Evolutionary conservation across 2,797 vertebrate species (phyloP).

Genomic region (Pantherophis alleghaniensis): DNA sequence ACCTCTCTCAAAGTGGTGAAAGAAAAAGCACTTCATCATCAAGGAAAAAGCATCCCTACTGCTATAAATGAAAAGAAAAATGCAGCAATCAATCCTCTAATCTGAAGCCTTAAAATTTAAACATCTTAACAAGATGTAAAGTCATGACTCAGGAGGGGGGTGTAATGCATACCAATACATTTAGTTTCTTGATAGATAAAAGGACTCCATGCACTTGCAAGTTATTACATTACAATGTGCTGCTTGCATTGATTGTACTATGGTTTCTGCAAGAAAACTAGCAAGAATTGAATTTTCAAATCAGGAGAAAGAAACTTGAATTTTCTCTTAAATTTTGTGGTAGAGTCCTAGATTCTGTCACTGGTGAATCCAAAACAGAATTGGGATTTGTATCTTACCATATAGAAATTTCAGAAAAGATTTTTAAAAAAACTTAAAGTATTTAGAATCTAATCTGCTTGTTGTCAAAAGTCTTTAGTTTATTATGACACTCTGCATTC

Average conservation of each 20-base stretch:
- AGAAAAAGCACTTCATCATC: slow-evolving; percentile 66
- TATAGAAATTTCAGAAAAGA: slow-evolving; percentile 3
- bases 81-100: slow-evolving; percentile 70
- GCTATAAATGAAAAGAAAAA: slow-evolving; percentile 71
- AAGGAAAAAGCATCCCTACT: slow-evolving; percentile 66
- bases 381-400: slow-evolving; percentile 44
- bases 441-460: neutral
- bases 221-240: slow-evolving; percentile 36
- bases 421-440: neutral
- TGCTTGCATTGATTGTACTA: slow-evolving; percentile 40
- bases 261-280: slow-evolving; percentile 40
- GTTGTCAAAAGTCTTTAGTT: slow-evolving; percentile 1
- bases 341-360: slow-evolving; percentile 21
- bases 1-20: slow-evolving; percentile 53
- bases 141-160: slow-evolving; percentile 66
- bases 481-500: neutral
- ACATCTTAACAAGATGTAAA: slow-evolving; percentile 75
- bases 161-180: slow-evolving; percentile 57
- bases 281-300: slow-evolving; percentile 64
- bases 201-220: slow-evolving; percentile 42
- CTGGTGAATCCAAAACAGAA: slow-evolving; percentile 44
- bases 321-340: slow-evolving; percentile 47
- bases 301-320: slow-evolving; percentile 50
- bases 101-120: slow-evolving; percentile 70
- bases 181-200: slow-evolving; percentile 53